Evolutionary conservation across 2,888 invertebrate species (phyloP).

Genomic region (Mythimna lalbum): DNA sequence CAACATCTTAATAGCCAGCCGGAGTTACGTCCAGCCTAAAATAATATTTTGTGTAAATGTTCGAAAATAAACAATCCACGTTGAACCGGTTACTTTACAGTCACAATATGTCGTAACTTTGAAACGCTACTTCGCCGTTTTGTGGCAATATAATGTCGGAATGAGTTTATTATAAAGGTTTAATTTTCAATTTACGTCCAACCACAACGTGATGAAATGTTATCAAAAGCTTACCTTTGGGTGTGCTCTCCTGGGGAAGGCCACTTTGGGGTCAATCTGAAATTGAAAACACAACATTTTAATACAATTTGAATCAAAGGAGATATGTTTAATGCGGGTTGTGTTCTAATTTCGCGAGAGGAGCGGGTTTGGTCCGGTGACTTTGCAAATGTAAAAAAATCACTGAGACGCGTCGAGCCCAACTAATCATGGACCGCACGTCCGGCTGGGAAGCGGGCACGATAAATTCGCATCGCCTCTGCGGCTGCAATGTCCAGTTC

Average conservation of each 20-base stretch:
- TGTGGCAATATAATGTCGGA: slow-evolving; percentile 80
- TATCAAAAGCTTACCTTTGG: slow-evolving; percentile 95
- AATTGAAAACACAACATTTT: slow-evolving; percentile 81
- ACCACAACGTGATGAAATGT: slow-evolving; percentile 71
- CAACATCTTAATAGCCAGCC: slow-evolving; percentile 88
- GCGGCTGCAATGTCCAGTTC: slow-evolving; percentile 81
- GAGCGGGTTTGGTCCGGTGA: slow-evolving; percentile 27
- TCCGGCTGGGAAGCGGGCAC: slow-evolving; percentile 75
- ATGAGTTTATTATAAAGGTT: slow-evolving; percentile 82
- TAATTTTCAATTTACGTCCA: slow-evolving; percentile 79
- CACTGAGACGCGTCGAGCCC: slow-evolving; percentile 74
- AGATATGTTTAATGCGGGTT: slow-evolving; percentile 36
- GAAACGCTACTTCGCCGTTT: slow-evolving; percentile 71
- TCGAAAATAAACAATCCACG: slow-evolving; percentile 87
- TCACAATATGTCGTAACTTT: slow-evolving; percentile 82
- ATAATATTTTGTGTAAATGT: slow-evolving; percentile 90
- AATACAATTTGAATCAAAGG: slow-evolving; percentile 56
- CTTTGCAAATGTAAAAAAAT: slow-evolving; percentile 70
- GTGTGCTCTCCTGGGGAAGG: slow-evolving; percentile 99
- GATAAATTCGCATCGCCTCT: slow-evolving; percentile 86
- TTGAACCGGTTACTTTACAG: slow-evolving; percentile 79
- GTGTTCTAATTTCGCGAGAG: slow-evolving; percentile 47
- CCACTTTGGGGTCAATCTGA: slow-evolving; percentile 99
- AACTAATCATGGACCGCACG: slow-evolving; percentile 85
- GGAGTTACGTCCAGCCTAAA: slow-evolving; percentile 89